These are phyloP conservation scores for Myotis findleyi DNA, from an alignment of 2,797 vertebrate species.

Conservation along the genomic window DNA sequence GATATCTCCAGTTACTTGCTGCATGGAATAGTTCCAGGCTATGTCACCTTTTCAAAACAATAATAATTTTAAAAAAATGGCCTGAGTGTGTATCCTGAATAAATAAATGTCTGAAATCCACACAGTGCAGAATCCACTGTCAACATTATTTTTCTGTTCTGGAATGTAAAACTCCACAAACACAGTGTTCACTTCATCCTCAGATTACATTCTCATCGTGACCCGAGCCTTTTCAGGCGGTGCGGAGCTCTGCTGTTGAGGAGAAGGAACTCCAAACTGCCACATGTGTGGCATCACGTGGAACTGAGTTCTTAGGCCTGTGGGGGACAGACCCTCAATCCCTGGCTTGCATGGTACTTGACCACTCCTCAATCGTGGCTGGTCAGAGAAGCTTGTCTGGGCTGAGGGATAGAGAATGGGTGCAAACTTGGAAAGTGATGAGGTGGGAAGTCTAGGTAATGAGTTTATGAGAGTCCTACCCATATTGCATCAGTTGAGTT, in stretches of 20 bases:
- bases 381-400: not conserved
- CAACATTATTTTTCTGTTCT: slow-evolving; percentile 78
- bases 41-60: slow-evolving; percentile 73
- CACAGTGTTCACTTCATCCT: not conserved
- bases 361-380: rapidly evolving
- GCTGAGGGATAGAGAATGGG: not conserved
- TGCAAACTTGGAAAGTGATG: rapidly evolving
- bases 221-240: not conserved
- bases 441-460: not conserved
- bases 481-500: not conserved
- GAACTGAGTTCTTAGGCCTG: not conserved
- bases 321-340: not conserved
- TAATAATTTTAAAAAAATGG: not conserved
- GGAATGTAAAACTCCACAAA: slow-evolving; percentile 73
- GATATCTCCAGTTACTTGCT: not conserved
- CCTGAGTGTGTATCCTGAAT: slow-evolving; percentile 50
- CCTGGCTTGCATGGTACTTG: not conserved
- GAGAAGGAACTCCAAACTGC: not conserved
- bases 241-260: not conserved
- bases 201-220: not conserved
- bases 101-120: slow-evolving; percentile 79
- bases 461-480: not conserved
- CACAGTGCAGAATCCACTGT: slow-evolving; percentile 73
- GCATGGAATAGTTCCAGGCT: slow-evolving; percentile 64
- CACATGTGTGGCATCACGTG: not conserved